Conservation (phyloP, 2,888 invertebrate genomes). For the Tenthredo livida region DNA sequence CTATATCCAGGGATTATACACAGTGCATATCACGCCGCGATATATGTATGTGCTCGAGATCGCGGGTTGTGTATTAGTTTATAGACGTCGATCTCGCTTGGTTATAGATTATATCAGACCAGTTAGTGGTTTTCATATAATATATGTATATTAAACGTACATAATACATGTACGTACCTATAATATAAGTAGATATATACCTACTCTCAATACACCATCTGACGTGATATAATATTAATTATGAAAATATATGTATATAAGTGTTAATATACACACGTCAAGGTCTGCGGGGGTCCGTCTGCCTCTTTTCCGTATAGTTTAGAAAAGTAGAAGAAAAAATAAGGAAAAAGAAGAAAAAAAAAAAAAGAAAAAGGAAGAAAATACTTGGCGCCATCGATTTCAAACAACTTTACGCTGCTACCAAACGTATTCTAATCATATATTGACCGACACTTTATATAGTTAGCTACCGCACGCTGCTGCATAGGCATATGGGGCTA, state of each 20-base stretch:
- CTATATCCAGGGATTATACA: not conserved
- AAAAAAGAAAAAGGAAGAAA: not conserved
- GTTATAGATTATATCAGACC: too few relatives aligned
- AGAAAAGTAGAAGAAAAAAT: not conserved
- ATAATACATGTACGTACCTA: too few relatives aligned
- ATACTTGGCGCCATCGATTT: constrained; percentile 39
- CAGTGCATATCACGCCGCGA: not conserved
- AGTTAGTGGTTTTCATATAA: too few relatives aligned
- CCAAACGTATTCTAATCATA: constrained; percentile 23
- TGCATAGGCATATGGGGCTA: not conserved
- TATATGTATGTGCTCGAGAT: too few relatives aligned
- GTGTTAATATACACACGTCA: constrained; percentile 23
- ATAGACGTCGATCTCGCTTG: too few relatives aligned
- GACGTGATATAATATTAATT: constrained; percentile 49
- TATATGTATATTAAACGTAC: not conserved
- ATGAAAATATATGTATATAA: constrained; percentile 48
- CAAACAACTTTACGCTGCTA: constrained; percentile 42
- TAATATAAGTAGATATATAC: too few relatives aligned
- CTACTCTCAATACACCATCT: not conserved
- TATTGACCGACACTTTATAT: constrained; percentile 32
- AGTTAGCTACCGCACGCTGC: not conserved
- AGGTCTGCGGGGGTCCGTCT: constrained; percentile 52
- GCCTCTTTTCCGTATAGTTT: constrained; percentile 19
- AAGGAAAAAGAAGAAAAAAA: not conserved
- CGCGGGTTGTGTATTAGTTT: too few relatives aligned